Conservation (phyloP, 2,797 vertebrate species). For the Holocentrus rufus region DNA sequence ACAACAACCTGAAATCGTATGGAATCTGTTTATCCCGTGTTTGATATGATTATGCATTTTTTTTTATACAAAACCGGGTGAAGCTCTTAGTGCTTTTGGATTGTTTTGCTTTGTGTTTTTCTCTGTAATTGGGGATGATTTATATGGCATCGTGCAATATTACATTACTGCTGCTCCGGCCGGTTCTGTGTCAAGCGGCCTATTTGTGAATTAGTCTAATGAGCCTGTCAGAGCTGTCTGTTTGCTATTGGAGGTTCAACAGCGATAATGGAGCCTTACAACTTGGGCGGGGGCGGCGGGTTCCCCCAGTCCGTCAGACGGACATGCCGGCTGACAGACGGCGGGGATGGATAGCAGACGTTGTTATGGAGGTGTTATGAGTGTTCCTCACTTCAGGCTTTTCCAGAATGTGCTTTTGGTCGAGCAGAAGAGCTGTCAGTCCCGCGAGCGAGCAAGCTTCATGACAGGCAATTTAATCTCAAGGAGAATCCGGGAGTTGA, state of each 20-base stretch:
- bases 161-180: constrained; percentile 16
- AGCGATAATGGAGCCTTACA: constrained; percentile 58
- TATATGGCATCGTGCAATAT: constrained; percentile 40
- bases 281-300: constrained; percentile 37
- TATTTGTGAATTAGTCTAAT: constrained; percentile 61
- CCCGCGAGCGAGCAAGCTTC: constrained; percentile 46
- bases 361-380: constrained; percentile 71
- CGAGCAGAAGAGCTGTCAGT: constrained; percentile 75
- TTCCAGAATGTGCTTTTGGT: constrained; percentile 68
- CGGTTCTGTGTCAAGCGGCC: constrained; percentile 46
- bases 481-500: constrained; percentile 67
- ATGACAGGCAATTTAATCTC: constrained; percentile 80
- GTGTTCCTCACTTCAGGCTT: constrained; percentile 45
- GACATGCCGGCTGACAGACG: constrained; percentile 55
- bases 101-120: constrained; percentile 39
- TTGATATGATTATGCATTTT: constrained; percentile 57
- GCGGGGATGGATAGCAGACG: constrained; percentile 65
- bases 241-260: constrained; percentile 63
- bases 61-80: constrained; percentile 41
- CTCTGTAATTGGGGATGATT: constrained; percentile 60
- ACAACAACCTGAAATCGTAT: constrained; percentile 48
- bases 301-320: constrained; percentile 57
- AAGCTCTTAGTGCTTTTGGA: constrained; percentile 41
- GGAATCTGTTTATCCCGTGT: constrained; percentile 35
- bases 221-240: constrained; percentile 54